These are phyloP conservation scores for Drosophila malerkotliana DNA, from an alignment of 1,140 invertebrate genomes.

Conservation along the genomic window DNA sequence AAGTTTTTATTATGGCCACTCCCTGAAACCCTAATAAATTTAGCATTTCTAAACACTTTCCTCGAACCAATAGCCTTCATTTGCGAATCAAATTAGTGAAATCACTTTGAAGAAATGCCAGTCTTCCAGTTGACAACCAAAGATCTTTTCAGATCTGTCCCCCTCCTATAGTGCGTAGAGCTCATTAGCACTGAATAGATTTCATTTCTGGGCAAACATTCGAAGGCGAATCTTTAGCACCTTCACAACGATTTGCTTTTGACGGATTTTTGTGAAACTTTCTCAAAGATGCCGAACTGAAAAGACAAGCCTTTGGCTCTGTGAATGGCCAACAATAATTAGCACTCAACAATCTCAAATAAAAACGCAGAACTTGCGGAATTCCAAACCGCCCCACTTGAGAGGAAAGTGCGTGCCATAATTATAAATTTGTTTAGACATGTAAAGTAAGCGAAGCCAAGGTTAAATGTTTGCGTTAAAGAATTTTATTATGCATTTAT, in stretches of 20 bases:
- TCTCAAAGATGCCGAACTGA: conserved; percentile 21
- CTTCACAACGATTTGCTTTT: conserved; percentile 48
- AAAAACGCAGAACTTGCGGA: conserved; percentile 6
- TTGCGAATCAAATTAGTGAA: conserved; percentile 51
- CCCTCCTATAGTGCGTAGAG: background rate
- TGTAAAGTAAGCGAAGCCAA: background rate
- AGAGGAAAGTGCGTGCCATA: conserved; percentile 26
- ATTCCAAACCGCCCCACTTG: conserved; percentile 15
- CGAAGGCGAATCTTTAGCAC: conserved; percentile 28
- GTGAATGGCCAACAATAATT: conserved; percentile 41
- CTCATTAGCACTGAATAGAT: conserved; percentile 29
- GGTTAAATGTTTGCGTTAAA: conserved; percentile 11
- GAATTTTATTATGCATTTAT: too few relatives aligned
- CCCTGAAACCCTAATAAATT: background rate
- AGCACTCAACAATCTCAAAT: conserved; percentile 28
- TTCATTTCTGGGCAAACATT: conserved; percentile 39
- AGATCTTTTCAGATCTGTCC: conserved; percentile 35
- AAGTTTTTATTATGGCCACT: background rate
- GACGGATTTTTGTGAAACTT: conserved; percentile 37
- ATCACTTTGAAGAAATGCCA: conserved; percentile 14
- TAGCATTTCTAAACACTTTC: conserved; percentile 10
- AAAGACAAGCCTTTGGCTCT: conserved; percentile 15
- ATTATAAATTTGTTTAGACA: conserved; percentile 8
- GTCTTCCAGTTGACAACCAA: conserved; percentile 7
- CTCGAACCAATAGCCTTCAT: conserved; percentile 11